Evolutionary conservation across 2,113 vertebrate genomes (phyloP), one percentile per base, ranked within the genome.

Genomic region (Thamnophis sirtalis): DNA sequence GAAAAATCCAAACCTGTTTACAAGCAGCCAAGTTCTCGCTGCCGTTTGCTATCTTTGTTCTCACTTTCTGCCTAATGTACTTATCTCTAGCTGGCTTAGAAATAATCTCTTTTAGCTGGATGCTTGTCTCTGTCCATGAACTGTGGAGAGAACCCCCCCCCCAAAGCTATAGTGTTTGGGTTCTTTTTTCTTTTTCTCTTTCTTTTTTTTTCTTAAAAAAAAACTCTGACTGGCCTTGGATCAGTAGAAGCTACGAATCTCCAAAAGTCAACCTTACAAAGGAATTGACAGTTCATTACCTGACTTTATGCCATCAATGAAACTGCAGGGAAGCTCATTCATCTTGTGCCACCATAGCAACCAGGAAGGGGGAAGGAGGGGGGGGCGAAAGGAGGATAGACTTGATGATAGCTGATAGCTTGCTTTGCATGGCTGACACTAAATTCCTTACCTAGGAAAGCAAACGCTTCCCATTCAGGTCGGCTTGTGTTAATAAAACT

Each of bases 311-410:
- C 93, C 90, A 86, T n/a, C 91, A 8, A 92, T 58, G 94, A 86
- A 91, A 89, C 92, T 94, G 93, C 89, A 89, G 73, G 91, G 91
- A 92, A 91, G 73, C 93, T 80, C 95, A 51, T 92, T 94, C 91
- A 90, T 68, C 93, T 95, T 80, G 90, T 48, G 5, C 95, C 58
- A 0, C 96, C 93, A 96, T 93, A 43, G 95, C 95, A 96, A 96
- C 96, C 68, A 0, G 43, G 73, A 43, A 55, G 55, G 24, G 63
- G 51, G 55, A 53, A 84, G 38, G 55, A 15, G 28, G 22, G 38
- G 9, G 21, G 2, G 8, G 50, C 8, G 22, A 3, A 19, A n/a
- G 53, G 87, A n/a, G 38, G 6, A 2, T 48, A 80, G 51, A 84
- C 24, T 84, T 38, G 80, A 80, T 84, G 86, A 80, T 21, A 38